Conservation (phyloP, 2,797 vertebrate genomes). For the Rhinella marina region DNA sequence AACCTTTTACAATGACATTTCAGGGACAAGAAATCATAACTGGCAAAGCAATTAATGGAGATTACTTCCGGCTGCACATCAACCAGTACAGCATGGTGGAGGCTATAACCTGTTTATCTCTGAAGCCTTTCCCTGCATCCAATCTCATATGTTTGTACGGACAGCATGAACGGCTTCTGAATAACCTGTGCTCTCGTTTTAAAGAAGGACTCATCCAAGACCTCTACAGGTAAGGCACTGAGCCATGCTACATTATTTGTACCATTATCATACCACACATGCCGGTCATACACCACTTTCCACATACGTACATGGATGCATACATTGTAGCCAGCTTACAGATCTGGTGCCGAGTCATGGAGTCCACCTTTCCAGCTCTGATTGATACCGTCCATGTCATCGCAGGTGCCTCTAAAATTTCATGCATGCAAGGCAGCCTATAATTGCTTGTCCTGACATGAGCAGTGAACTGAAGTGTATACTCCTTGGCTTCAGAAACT, state of each 20-base stretch:
- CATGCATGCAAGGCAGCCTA: too few species aligned
- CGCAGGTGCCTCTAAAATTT: too few species aligned
- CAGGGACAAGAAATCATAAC: constrained; percentile 82
- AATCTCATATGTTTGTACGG: constrained; percentile 87
- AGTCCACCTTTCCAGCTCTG: too few species aligned
- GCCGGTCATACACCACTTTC: background rate
- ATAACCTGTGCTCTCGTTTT: constrained; percentile 79
- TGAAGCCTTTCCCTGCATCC: constrained; percentile 79
- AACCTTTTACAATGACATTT: background rate
- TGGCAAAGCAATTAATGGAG: constrained; percentile 75
- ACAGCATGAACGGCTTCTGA: constrained; percentile 88
- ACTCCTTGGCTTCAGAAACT: too few species aligned
- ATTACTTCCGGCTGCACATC: constrained; percentile 86
- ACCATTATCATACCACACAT: background rate
- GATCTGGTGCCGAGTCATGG: background rate
- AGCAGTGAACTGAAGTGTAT: too few species aligned
- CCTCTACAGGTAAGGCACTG: constrained; percentile 84
- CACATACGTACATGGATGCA: background rate
- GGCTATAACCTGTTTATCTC: constrained; percentile 86
- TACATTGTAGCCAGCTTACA: background rate
- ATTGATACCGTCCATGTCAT: too few species aligned
- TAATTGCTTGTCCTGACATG: too few species aligned
- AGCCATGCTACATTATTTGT: background rate
- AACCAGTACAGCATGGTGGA: constrained; percentile 78
- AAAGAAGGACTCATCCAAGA: constrained; percentile 77